Evolutionary conservation across 2,888 invertebrate genomes (phyloP), one percentile per base, ranked within the genome.

Genomic region (Tenthredo livida): DNA sequence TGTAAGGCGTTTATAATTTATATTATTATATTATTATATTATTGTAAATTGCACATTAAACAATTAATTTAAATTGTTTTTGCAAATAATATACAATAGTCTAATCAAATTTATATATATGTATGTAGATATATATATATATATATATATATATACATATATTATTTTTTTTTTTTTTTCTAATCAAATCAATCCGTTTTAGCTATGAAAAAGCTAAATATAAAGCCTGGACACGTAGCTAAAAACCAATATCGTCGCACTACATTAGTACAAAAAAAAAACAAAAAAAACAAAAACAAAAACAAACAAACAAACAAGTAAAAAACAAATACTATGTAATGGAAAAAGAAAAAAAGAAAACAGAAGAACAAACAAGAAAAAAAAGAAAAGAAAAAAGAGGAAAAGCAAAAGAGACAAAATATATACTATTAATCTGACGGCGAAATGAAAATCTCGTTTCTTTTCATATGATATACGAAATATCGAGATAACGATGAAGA

Each of bases 261-360:
- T 40, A 73, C 25, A 73, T 73, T 73, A 73, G 73, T 73, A 73
- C 73, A 73, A 73, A 73, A 73, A 43, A 40, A 37, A 43, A 73
- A 43, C 21, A 37, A 43, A n/a, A 40, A 72, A 21, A 12, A 5
- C 1, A 29, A 29, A 29, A 29, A 40, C 29, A 43, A 17, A 67
- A 33, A 17, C 15, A 67, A 33, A 17, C 15, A 47, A 43, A 43
- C 0, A 7, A 73, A 73, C 4, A 72, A n/a, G n/a, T n/a, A 40
- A 43, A 33, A 67, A 33, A 17, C 15, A 67, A 33, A 33, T 29
- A 47, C 47, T 15, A 47, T 10, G 47, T 47, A 47, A 47, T 47
- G 47, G 37, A 6, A 1, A 21, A 21, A 58, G 3, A 58, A 1
- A 7, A 7, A 21, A 58, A 58, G 25, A 15, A 25, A 21, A 61